phyloP scores from a whole-genome alignment of 1,140 invertebrate genomes.

The Atta cephalotes region DNA sequence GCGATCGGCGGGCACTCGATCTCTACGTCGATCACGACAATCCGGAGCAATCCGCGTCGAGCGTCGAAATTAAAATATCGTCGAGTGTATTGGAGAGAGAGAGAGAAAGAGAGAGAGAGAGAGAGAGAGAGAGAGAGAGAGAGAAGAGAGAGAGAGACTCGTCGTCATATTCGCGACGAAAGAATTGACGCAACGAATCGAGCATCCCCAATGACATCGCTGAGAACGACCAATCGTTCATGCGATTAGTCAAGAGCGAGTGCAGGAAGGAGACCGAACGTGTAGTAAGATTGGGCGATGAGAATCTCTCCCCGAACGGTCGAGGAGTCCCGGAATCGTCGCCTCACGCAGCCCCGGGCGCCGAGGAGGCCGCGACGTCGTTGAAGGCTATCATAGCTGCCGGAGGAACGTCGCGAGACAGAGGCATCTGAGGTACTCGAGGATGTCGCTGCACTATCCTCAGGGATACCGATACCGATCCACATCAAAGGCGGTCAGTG shows the following conservation, averaged over 20 bases:
- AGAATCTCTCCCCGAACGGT: constrained; percentile 25
- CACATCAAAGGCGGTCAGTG: constrained; percentile 77
- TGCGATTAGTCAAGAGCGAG: neutral
- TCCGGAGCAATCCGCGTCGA: neutral
- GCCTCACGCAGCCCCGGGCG: constrained; percentile 5
- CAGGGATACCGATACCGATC: constrained; percentile 84
- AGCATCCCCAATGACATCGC: constrained; percentile 6
- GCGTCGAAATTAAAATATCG: neutral
- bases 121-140: no score
- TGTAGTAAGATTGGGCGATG: constrained; percentile 28
- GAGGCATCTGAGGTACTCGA: constrained; percentile 45
- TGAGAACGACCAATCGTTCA: neutral
- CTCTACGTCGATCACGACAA: constrained; percentile 45
- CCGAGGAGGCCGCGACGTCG: constrained; percentile 18
- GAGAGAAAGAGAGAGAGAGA: neutral
- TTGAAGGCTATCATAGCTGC: neutral
- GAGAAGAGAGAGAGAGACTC: neutral
- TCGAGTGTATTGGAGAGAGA: neutral
- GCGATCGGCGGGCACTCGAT: constrained; percentile 56
- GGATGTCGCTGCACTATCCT: constrained; percentile 83
- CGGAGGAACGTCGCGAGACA: constrained; percentile 26
- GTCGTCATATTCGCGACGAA: neutral
- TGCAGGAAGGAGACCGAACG: neutral
- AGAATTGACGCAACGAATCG: neutral
- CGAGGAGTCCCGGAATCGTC: constrained; percentile 35